A percentile compares a stretch with the other conserved stretches of the same genome.
Conservation (phyloP, 2,888 invertebrate genomes). For the Cephus nigrinus region DNA sequence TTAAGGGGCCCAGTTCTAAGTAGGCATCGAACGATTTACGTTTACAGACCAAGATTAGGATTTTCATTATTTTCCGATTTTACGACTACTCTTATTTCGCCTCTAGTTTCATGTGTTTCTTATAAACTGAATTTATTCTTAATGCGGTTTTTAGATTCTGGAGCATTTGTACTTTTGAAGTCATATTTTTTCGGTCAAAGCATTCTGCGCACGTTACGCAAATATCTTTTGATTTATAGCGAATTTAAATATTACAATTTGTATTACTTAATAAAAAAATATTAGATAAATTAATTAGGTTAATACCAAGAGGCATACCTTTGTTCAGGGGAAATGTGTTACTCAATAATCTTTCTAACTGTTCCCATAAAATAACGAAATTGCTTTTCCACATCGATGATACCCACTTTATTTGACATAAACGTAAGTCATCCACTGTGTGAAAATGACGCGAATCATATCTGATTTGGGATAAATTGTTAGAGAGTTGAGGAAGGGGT, state of each 20-base stretch:
- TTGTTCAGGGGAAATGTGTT: too few relatives aligned
- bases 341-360: too few relatives aligned
- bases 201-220: background rate
- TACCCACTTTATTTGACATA: too few relatives aligned
- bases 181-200: too few relatives aligned
- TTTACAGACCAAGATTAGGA: background rate
- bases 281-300: too few relatives aligned
- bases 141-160: background rate
- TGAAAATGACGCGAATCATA: background rate
- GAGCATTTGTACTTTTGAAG: too few relatives aligned
- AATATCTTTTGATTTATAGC: background rate
- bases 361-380: too few relatives aligned
- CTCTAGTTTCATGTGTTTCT: background rate
- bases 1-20: background rate
- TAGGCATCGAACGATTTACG: background rate
- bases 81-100: background rate
- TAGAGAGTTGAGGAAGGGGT: background rate
- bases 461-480: background rate
- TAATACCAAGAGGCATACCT: too few relatives aligned
- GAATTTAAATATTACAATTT: background rate
- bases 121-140: background rate
- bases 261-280: too few relatives aligned
- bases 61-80: background rate
- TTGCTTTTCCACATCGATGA: too few relatives aligned
- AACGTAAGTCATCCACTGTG: background rate